Conservation (phyloP, 2,797 vertebrate genomes). For the Halcyon chelicuti region DNA sequence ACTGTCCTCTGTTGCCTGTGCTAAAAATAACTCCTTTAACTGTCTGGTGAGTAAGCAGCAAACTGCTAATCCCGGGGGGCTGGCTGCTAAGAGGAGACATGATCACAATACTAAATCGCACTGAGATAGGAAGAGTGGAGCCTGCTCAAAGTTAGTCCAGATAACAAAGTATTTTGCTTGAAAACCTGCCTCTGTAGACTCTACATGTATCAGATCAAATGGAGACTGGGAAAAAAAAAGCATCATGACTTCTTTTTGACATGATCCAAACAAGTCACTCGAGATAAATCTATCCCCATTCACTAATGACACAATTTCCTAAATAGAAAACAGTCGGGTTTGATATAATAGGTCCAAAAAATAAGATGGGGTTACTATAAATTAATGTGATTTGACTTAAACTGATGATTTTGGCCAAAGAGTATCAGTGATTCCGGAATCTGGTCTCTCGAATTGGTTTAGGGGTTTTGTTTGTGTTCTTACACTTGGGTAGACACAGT, state of each 20-base stretch:
- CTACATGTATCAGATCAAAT: background rate
- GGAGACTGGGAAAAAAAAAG: background rate
- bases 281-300: background rate
- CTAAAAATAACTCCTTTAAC: background rate
- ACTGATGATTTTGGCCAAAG: background rate
- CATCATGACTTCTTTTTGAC: background rate
- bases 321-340: background rate
- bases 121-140: background rate
- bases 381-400: background rate
- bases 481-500: conserved; percentile 51
- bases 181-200: background rate
- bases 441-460: background rate
- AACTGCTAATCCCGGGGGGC: conserved; percentile 1
- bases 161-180: background rate
- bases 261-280: background rate
- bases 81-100: background rate
- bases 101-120: background rate
- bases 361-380: background rate
- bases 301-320: background rate
- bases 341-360: background rate
- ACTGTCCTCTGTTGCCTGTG: background rate
- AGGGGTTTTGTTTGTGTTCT: conserved; percentile 40
- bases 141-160: background rate
- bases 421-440: background rate
- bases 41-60: background rate